These are phyloP conservation scores for Pogonophryne albipinna DNA, from an alignment of 2,797 vertebrate species.

Conservation along the genomic window DNA sequence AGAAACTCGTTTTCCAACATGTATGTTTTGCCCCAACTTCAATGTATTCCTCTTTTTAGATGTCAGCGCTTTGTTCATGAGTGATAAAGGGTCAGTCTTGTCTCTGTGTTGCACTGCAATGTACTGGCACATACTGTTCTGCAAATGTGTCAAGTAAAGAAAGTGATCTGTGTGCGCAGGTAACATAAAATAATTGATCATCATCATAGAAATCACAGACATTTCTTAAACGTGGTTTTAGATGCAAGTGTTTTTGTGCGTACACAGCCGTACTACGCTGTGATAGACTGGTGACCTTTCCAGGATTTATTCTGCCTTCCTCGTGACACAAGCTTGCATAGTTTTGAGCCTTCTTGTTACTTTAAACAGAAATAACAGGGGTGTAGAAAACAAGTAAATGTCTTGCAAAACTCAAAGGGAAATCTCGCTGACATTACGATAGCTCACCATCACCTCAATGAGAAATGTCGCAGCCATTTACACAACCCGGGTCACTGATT, in stretches of 20 bases:
- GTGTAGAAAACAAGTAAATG: conserved; percentile 7
- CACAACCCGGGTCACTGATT: neutral
- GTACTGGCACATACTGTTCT: neutral
- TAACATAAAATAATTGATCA: neutral
- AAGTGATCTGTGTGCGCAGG: neutral
- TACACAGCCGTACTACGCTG: conserved; percentile 3
- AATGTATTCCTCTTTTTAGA: neutral
- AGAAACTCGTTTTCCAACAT: conserved; percentile 7
- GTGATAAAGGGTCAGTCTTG: neutral
- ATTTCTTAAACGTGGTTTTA: neutral
- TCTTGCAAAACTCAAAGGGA: conserved; percentile 9
- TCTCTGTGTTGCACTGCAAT: neutral
- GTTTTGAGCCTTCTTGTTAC: conserved; percentile 32
- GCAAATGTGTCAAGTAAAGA: neutral
- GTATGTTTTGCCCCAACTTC: neutral
- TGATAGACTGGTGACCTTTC: conserved; percentile 20
- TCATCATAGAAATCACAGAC: neutral
- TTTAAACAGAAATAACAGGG: conserved; percentile 29
- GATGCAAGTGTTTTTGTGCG: conserved; percentile 1
- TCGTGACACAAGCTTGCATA: conserved; percentile 14
- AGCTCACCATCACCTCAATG: conserved; percentile 1
- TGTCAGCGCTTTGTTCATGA: neutral
- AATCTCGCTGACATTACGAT: conserved; percentile 3
- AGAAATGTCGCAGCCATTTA: conserved; percentile 18
- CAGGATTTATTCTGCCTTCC: conserved; percentile 34